These are phyloP conservation scores for Zaprionus tsacasi DNA, from an alignment of 1,140 invertebrate species.

Conservation along the genomic window DNA sequence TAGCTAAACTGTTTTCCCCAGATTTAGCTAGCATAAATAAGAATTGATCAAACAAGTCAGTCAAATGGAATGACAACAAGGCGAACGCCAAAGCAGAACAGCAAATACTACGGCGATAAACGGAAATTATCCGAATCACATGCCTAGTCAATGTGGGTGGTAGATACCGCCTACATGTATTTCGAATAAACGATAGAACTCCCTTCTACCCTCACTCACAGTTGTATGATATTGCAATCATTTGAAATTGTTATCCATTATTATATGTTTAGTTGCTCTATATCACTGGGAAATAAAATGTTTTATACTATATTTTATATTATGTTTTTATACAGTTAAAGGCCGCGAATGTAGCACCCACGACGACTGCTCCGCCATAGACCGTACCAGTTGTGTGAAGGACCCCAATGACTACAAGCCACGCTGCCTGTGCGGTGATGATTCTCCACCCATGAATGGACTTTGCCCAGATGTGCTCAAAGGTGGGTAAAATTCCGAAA, in stretches of 20 bases:
- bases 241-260: background rate
- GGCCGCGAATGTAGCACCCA: conserved; percentile 87
- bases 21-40: conserved; percentile 57
- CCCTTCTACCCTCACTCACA: background rate
- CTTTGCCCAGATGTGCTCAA: conserved; percentile 86
- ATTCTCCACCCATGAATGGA: conserved; percentile 87
- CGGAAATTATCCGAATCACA: conserved; percentile 44
- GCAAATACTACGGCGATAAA: conserved; percentile 42
- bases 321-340: conserved; percentile 77
- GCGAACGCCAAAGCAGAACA: conserved; percentile 28
- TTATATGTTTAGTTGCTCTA: no score
- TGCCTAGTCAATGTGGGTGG: conserved; percentile 12
- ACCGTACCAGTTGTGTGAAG: conserved; percentile 87
- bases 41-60: conserved; percentile 80
- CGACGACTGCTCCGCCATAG: conserved; percentile 87
- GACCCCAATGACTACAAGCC: conserved; percentile 86
- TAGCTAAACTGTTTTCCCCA: conserved; percentile 21
- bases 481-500: conserved; percentile 70
- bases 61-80: conserved; percentile 75
- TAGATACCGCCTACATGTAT: background rate
- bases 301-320: background rate
- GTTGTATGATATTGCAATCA: no score
- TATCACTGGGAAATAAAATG: background rate
- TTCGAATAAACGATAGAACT: background rate
- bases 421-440: conserved; percentile 88